A percentile compares a stretch with the other conserved stretches of the same genome.
Conservation (phyloP, 2,797 vertebrate species). For the Macropus fuliginosus region DNA sequence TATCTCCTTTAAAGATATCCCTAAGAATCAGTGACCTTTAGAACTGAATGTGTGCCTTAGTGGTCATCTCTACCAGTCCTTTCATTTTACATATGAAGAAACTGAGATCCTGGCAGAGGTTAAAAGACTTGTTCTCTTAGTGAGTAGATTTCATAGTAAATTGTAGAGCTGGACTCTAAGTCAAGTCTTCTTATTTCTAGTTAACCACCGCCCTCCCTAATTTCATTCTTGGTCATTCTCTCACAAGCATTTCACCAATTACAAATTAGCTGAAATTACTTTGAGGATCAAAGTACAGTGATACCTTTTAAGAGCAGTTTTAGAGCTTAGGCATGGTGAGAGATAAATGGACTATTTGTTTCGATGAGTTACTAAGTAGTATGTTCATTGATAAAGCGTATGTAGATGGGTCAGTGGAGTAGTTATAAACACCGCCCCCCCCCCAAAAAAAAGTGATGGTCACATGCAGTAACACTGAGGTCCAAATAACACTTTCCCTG, state of each 20-base stretch:
- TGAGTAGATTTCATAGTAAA: neutral
- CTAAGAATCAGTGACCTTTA: neutral
- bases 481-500: neutral
- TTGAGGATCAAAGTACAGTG: neutral
- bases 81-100: neutral
- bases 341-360: neutral
- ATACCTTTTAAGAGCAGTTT: neutral
- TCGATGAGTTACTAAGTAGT: neutral
- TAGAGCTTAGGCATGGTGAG: neutral
- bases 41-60: neutral
- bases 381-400: neutral
- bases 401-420: neutral
- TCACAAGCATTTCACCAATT: neutral
- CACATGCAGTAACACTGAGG: neutral
- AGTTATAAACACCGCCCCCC: neutral
- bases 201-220: neutral
- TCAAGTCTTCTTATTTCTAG: neutral
- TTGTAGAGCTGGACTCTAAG: neutral
- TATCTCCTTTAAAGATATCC: neutral
- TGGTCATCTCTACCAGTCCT: neutral
- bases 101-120: neutral
- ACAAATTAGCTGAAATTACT: neutral
- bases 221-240: neutral
- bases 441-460: neutral
- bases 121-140: neutral